phyloP scores from a whole-genome alignment of 2,113 vertebrate species.

The Psophia crepitans region DNA sequence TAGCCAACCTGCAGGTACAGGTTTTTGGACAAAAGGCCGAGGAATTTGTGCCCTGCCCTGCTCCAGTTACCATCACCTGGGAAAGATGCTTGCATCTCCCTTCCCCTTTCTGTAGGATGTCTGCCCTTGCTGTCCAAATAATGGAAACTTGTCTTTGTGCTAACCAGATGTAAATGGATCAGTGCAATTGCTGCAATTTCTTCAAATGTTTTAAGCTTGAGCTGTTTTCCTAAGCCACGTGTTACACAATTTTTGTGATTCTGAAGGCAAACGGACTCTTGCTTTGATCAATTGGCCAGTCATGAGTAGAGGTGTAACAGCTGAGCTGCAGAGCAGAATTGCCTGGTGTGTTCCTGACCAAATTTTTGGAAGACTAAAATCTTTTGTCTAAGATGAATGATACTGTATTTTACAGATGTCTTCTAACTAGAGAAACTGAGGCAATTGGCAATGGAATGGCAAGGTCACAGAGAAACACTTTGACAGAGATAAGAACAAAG shows the following conservation, averaged over 20 bases:
- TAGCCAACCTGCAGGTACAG: neutral
- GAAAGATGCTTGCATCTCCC: neutral
- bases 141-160: neutral
- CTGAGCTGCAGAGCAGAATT: neutral
- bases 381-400: neutral
- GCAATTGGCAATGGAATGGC: neutral
- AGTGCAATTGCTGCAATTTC: neutral
- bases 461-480: neutral
- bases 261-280: neutral
- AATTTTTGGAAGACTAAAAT: neutral
- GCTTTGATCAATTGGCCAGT: neutral
- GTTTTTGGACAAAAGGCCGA: neutral
- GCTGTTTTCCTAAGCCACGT: neutral
- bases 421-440: neutral
- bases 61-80: neutral
- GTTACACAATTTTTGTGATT: neutral
- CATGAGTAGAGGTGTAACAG: neutral
- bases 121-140: neutral
- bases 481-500: neutral
- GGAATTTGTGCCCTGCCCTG: neutral
- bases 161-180: accelerated
- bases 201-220: neutral
- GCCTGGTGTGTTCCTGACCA: neutral
- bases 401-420: neutral
- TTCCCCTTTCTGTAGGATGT: neutral